phyloP scores from a whole-genome alignment of 35 echinoderm and acorn worm species.

The Ophioderma brevispina region DNA sequence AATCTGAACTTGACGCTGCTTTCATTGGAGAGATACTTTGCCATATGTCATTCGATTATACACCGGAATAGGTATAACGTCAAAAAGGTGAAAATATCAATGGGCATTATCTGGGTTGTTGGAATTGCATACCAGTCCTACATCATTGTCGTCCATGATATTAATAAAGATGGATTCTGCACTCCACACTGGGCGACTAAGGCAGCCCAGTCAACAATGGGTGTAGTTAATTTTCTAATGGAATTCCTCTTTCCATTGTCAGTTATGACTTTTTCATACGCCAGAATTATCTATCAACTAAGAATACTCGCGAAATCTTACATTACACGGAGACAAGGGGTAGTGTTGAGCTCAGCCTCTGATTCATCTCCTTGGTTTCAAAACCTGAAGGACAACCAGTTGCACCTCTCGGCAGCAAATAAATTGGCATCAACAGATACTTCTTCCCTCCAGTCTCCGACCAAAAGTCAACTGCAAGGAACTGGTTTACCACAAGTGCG shows the following conservation, averaged over 20 bases:
- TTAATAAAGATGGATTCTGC: slow-evolving; percentile 26
- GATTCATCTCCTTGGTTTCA: too few species aligned
- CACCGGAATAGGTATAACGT: slow-evolving; percentile 79
- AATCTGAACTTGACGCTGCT: slow-evolving; percentile 78
- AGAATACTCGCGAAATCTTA: not conserved
- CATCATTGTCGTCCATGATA: slow-evolving; percentile 48
- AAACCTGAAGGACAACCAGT: too few species aligned
- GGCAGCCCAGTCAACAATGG: slow-evolving; percentile 56
- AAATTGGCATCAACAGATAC: too few species aligned
- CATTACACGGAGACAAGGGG: not conserved
- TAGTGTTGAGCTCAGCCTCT: not conserved
- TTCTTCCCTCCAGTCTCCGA: too few species aligned
- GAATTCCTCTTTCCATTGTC: slow-evolving; percentile 75
- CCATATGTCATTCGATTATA: slow-evolving; percentile 55
- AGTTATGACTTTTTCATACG: slow-evolving; percentile 84
- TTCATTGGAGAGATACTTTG: slow-evolving; percentile 79
- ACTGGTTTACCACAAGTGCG: slow-evolving; percentile 39
- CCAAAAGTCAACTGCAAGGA: not conserved
- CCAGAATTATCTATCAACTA: slow-evolving; percentile 56
- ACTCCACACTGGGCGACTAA: slow-evolving; percentile 62
- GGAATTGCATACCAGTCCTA: slow-evolving; percentile 75
- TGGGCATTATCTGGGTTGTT: slow-evolving; percentile 62
- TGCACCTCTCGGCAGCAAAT: too few species aligned
- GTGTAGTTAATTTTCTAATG: slow-evolving; percentile 61
- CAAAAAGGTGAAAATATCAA: slow-evolving; percentile 52